Percentiles rank a stretch among this genome's conserved stretches.
phyloP scores from a whole-genome alignment of 2,797 vertebrate species.

The Phoxinus dragarum region DNA sequence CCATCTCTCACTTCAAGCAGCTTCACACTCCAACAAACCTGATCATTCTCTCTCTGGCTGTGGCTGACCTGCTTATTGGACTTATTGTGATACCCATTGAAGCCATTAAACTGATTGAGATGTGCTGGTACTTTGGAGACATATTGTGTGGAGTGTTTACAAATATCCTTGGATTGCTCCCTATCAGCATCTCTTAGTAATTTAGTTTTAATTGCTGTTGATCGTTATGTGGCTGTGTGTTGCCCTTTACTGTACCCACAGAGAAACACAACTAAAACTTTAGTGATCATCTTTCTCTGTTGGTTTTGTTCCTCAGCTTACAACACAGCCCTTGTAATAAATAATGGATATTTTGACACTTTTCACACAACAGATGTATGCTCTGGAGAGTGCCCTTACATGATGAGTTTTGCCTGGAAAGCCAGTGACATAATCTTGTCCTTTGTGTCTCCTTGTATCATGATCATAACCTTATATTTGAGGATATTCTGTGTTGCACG shows the following conservation, averaged over 20 bases:
- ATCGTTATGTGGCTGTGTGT: constrained; percentile 71
- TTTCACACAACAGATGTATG: constrained; percentile 55
- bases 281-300: constrained; percentile 60
- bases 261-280: constrained; percentile 51
- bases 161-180: not conserved
- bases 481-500: constrained; percentile 1
- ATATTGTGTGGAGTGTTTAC: not conserved
- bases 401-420: not conserved
- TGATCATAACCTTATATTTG: not conserved
- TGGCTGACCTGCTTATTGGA: not conserved
- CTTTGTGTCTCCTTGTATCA: not conserved
- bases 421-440: not conserved
- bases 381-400: constrained; percentile 59
- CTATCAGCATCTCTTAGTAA: constrained; percentile 67
- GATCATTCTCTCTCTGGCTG: constrained; percentile 15
- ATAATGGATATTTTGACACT: constrained; percentile 6
- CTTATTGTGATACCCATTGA: not conserved
- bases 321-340: not conserved
- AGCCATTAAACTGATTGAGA: not conserved
- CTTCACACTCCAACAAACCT: constrained; percentile 31
- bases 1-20: constrained; percentile 30
- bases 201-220: constrained; percentile 76
- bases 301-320: constrained; percentile 61
- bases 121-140: not conserved
- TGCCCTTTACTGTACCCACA: constrained; percentile 63